Conservation (phyloP, 2,113 vertebrate genomes). For the Xiphorhynchus elegans region DNA sequence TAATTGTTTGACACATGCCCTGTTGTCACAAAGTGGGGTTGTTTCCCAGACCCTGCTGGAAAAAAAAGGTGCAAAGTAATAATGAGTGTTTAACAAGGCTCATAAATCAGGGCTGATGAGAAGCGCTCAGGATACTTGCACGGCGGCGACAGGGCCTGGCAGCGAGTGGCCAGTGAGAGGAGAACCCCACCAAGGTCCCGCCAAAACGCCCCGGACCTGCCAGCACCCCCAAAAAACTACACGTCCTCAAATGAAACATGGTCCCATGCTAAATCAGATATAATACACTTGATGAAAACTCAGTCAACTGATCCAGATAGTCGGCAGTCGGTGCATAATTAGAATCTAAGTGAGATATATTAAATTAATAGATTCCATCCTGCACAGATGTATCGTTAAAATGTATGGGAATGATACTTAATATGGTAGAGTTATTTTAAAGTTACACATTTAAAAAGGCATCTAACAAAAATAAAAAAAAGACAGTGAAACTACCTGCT, state of each 20-base stretch:
- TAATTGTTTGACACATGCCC: slow-evolving; percentile 60
- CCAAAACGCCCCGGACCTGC: background rate
- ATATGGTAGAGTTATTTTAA: slow-evolving; percentile 9
- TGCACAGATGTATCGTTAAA: slow-evolving; percentile 25
- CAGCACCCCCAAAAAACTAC: background rate
- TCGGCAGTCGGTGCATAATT: background rate
- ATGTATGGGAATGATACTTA: slow-evolving; percentile 19
- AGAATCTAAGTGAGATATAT: slow-evolving; percentile 7
- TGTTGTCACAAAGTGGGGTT: slow-evolving; percentile 50
- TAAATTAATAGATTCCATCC: slow-evolving; percentile 39
- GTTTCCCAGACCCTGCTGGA: slow-evolving; percentile 60
- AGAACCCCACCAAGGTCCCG: background rate
- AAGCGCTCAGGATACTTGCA: slow-evolving; percentile 3
- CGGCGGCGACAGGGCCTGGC: slow-evolving; percentile 6
- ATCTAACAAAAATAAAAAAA: too few relatives aligned
- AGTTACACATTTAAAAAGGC: background rate
- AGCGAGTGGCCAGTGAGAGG: background rate
- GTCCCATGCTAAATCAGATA: background rate
- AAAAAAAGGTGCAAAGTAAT: slow-evolving; percentile 72
- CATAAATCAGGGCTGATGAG: slow-evolving; percentile 81
- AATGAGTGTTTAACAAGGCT: slow-evolving; percentile 84
- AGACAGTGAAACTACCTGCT: background rate
- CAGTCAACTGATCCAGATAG: background rate
- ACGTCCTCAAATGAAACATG: background rate
- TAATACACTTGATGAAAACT: slow-evolving; percentile 13